phyloP scores from a whole-genome alignment of 30 jellyfish, hydroid and myxozoan species.

The Turritopsis rubra region DNA sequence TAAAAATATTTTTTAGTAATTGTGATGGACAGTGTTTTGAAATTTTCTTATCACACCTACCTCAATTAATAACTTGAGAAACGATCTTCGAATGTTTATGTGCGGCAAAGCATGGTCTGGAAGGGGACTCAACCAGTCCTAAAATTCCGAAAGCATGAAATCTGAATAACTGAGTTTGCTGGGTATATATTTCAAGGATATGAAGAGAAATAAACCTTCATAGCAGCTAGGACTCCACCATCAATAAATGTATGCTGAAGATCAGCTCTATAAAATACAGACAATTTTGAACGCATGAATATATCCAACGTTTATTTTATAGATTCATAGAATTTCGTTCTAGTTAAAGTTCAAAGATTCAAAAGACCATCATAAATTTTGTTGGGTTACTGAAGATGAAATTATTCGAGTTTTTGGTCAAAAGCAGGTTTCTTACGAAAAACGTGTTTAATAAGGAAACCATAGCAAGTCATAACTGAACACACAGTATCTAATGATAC shows the following conservation, averaged over 20 bases:
- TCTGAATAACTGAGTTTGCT: not conserved
- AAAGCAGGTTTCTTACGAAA: not conserved
- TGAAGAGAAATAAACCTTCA: constrained; percentile 50
- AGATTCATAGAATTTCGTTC: not conserved
- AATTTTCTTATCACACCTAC: too few species aligned
- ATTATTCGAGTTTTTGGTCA: too few species aligned
- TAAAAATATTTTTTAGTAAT: too few species aligned
- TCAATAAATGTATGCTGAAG: constrained; percentile 79
- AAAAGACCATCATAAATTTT: too few species aligned
- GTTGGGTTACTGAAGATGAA: too few species aligned
- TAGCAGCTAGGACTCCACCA: constrained; percentile 89
- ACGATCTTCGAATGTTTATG: constrained; percentile 59
- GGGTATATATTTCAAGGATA: not conserved
- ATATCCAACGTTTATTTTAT: too few species aligned
- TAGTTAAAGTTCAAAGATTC: too few species aligned
- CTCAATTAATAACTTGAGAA: constrained; percentile 64
- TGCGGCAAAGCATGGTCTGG: constrained; percentile 97
- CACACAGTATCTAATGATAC: not conserved
- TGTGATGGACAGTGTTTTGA: too few species aligned
- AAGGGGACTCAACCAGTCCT: constrained; percentile 96
- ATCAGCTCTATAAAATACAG: constrained; percentile 54
- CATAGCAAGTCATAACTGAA: not conserved
- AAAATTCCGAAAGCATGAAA: not conserved
- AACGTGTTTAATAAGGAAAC: not conserved
- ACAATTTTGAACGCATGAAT: not conserved